Conservation (phyloP, 2,888 invertebrate species). For the Agrochola lota region DNA sequence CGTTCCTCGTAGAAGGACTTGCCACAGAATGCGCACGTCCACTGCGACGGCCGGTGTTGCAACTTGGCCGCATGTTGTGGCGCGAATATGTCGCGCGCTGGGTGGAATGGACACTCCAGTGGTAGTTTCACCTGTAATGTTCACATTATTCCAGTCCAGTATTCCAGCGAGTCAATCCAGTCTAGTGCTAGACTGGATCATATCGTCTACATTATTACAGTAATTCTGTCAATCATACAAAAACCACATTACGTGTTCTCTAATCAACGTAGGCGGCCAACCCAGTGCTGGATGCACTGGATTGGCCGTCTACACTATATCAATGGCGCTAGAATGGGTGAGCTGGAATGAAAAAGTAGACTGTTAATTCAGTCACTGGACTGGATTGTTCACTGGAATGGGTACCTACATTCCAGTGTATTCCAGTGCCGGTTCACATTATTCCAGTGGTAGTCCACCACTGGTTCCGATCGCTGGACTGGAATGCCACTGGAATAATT, state of each 20-base stretch:
- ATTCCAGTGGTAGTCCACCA: not conserved
- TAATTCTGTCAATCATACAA: not conserved
- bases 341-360: not conserved
- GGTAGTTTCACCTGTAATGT: constrained; percentile 93
- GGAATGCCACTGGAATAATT: not conserved
- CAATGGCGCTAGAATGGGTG: not conserved
- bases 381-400: not conserved
- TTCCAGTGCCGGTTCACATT: not conserved
- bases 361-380: not conserved
- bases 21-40: constrained; percentile 97
- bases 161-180: not conserved
- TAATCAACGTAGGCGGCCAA: not conserved
- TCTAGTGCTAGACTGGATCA: not conserved
- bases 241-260: not conserved
- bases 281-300: not conserved
- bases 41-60: constrained; percentile 96
- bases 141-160: not conserved
- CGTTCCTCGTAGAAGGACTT: constrained; percentile 97
- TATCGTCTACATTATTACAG: not conserved
- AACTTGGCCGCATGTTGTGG: constrained; percentile 96
- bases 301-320: not conserved
- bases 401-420: not conserved
- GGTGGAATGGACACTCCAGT: constrained; percentile 97
- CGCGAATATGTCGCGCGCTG: constrained; percentile 95
- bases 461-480: not conserved